Evolutionary conservation across 2,797 vertebrate species (phyloP).

Genomic region (Phataginus tricuspis): DNA sequence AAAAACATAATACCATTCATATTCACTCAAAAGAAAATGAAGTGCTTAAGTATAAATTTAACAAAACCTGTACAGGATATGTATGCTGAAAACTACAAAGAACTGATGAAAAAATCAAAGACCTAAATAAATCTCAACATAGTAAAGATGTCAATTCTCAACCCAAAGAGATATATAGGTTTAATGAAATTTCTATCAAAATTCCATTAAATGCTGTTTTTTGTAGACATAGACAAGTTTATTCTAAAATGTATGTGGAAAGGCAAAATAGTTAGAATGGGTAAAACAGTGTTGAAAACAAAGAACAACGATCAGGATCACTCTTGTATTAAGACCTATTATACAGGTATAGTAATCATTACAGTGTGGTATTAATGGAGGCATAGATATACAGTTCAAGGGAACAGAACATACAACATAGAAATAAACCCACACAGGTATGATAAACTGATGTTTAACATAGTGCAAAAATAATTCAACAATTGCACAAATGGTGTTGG

Average conservation of each 20-base stretch:
- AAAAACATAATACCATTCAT: background rate
- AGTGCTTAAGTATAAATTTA: background rate
- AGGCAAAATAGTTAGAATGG: background rate
- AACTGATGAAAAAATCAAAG: background rate
- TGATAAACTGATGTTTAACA: background rate
- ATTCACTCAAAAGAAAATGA: background rate
- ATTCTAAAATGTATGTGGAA: background rate
- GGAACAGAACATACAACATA: background rate
- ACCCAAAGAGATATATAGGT: background rate
- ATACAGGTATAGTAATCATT: background rate
- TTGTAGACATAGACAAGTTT: background rate
- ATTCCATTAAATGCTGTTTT: background rate
- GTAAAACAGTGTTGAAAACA: background rate
- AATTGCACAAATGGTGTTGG: background rate
- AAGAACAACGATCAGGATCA: background rate
- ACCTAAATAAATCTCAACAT: background rate
- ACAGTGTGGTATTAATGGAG: background rate
- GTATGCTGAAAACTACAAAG: background rate
- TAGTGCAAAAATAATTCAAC: background rate
- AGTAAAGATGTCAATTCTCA: background rate
- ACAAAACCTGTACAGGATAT: background rate
- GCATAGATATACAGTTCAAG: background rate
- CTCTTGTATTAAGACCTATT: background rate
- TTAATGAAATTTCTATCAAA: background rate
- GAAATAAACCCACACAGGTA: background rate